These are phyloP conservation scores for Poecile montanus DNA, from an alignment of 2,797 vertebrate genomes.

Conservation along the genomic window DNA sequence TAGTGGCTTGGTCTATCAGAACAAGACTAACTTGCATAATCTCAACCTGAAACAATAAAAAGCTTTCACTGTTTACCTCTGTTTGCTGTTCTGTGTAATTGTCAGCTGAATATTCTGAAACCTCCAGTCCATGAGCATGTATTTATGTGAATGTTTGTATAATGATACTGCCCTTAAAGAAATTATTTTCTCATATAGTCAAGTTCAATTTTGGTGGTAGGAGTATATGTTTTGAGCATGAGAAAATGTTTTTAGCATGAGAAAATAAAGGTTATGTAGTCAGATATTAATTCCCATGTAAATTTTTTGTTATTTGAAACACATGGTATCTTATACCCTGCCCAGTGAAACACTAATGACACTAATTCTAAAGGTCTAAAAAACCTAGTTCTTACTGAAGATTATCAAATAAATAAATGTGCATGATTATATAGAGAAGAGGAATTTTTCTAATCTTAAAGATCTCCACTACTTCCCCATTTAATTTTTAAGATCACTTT, in stretches of 20 bases:
- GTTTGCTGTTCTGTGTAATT: neutral
- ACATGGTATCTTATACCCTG: neutral
- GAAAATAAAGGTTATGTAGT: neutral
- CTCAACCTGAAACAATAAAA: neutral
- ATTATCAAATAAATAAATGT: slow-evolving; percentile 18
- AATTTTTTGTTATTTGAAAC: neutral
- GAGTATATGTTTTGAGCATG: neutral
- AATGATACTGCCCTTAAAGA: neutral
- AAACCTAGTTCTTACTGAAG: neutral
- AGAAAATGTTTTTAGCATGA: neutral
- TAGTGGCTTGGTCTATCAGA: neutral
- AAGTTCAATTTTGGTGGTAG: neutral
- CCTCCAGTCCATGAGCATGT: neutral
- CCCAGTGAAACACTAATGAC: neutral
- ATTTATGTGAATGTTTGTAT: neutral
- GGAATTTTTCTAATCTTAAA: neutral
- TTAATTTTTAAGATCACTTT: neutral
- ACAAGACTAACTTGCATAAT: neutral
- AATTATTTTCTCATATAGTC: neutral
- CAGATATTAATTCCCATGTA: neutral
- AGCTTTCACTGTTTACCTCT: neutral
- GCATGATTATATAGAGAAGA: neutral
- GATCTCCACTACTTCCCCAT: neutral
- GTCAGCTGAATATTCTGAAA: neutral
- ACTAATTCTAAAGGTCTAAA: neutral